Percentiles rank a stretch among this genome's conserved stretches.
phyloP scores from a whole-genome alignment of 2,888 invertebrate species.

The Apamea crenata region DNA sequence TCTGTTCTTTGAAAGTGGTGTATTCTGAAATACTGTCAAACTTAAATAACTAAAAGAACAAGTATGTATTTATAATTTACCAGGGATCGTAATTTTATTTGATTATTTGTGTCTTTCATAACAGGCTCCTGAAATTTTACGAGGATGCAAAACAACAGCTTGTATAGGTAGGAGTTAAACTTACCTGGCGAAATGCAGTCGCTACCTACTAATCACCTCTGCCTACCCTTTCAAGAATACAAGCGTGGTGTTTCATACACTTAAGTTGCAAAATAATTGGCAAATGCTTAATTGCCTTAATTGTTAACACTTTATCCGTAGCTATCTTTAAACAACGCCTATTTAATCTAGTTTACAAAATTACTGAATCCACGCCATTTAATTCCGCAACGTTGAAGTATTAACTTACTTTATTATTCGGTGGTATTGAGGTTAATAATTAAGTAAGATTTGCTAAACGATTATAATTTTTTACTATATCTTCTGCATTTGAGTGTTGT shows the following conservation, averaged over 20 bases:
- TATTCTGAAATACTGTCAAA: too few relatives aligned
- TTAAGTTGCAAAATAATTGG: conserved; percentile 32
- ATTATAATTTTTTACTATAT: not conserved
- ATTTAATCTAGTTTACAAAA: conserved; percentile 32
- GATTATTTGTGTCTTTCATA: too few relatives aligned
- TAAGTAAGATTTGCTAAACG: conserved; percentile 22
- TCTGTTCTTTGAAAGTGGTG: too few relatives aligned
- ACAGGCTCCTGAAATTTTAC: too few relatives aligned
- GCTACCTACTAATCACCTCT: not conserved
- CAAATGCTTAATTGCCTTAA: conserved; percentile 35
- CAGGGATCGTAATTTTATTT: too few relatives aligned
- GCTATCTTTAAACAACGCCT: not conserved
- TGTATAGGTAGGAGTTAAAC: not conserved
- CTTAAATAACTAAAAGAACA: too few relatives aligned
- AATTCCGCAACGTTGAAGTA: conserved; percentile 7
- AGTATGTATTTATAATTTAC: too few relatives aligned
- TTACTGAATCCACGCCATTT: conserved; percentile 24
- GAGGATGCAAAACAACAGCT: too few relatives aligned
- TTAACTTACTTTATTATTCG: not conserved
- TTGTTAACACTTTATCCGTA: conserved; percentile 17
- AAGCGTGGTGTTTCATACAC: not conserved
- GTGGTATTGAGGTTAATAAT: conserved; percentile 17
- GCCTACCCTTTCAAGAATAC: not conserved
- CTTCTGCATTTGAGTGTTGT: not conserved
- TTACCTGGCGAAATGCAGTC: not conserved